Evolutionary conservation across 2,888 invertebrate genomes (phyloP).

Genomic region (Romanomermis culicivorax): DNA sequence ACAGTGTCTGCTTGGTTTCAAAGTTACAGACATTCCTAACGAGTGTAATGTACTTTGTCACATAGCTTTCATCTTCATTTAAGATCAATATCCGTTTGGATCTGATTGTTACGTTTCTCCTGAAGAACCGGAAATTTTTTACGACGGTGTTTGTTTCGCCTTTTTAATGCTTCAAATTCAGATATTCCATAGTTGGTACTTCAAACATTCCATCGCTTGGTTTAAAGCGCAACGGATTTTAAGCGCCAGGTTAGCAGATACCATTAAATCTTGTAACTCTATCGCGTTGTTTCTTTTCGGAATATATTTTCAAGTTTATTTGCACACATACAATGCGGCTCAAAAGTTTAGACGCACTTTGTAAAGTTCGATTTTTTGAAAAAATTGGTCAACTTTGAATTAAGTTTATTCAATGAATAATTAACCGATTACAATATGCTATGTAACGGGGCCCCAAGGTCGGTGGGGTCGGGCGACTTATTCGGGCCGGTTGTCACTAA

Average conservation of each 20-base stretch:
- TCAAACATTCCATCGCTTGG: slow-evolving; percentile 84
- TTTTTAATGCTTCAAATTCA: slow-evolving; percentile 74
- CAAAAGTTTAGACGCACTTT: no score
- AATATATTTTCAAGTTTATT: slow-evolving; percentile 10
- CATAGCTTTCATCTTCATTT: neutral
- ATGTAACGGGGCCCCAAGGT: no score
- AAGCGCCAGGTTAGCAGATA: slow-evolving; percentile 50
- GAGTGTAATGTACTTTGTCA: neutral
- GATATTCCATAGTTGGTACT: slow-evolving; percentile 82
- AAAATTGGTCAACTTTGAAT: no score
- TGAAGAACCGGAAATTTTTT: slow-evolving; percentile 62
- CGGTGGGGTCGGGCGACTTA: no score
- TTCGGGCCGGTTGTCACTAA: no score
- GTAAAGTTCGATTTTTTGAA: no score
- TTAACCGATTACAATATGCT: no score
- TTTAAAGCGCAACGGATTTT: slow-evolving; percentile 80
- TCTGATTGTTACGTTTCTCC: slow-evolving; percentile 46
- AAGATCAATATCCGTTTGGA: neutral
- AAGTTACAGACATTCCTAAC: no score
- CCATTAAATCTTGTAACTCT: slow-evolving; percentile 9
- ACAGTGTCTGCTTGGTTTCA: no score
- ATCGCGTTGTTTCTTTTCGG: neutral
- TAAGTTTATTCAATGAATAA: no score
- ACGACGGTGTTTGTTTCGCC: slow-evolving; percentile 84
- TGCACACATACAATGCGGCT: no score